Base-by-base conservation (phyloP, 2,888 invertebrate genomes). In the Coenonympha arcania region DNA sequence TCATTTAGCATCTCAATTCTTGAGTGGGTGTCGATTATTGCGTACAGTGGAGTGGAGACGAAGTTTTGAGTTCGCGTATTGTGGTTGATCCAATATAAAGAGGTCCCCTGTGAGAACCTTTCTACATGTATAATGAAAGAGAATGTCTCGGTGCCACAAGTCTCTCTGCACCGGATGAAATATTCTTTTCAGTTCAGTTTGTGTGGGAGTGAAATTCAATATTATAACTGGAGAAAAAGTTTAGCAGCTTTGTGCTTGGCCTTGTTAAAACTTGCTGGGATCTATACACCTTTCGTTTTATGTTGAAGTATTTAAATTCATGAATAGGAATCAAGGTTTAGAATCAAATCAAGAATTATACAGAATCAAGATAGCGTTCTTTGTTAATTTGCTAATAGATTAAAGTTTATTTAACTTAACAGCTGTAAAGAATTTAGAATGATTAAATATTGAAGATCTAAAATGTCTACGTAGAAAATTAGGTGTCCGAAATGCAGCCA, bases 11-110 rank as follows among this genome's bases (percentile, higher is more conserved):
- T 55, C 16, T 16, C 44, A n/a, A n/a, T n/a, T n/a, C n/a, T n/a
- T n/a, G 51, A 50, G 75, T 70, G 68, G 75, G 73, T 66, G 73
- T 56, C 53, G 57, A 64, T 67, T 67, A 69, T 63, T 61, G 55
- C 43, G 46, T 42, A 44, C 28, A 9, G 28, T 28, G 16, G 43
- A 9, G 28, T 28, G 16, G 43, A 43, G 44, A 34, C 42, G 40
- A 40, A 49, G 16, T 50, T 42, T 46, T 43, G 33, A 43, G 40
- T 48, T 34, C 41, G 44, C 45, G 37, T 36, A 51, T 52, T 52
- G 45, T 48, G n/a, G 48, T 45, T 33, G 37, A 39, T 45, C 48
- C 39, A 51, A 15, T 48, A 39, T 48, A 51, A 51, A 54, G 20
- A 37, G 42, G 31, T 45, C 47, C 18, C 40, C 42, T 31, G 47